These are phyloP conservation scores for Blastobasis adustella DNA, from an alignment of 2,888 invertebrate genomes.

Conservation along the genomic window DNA sequence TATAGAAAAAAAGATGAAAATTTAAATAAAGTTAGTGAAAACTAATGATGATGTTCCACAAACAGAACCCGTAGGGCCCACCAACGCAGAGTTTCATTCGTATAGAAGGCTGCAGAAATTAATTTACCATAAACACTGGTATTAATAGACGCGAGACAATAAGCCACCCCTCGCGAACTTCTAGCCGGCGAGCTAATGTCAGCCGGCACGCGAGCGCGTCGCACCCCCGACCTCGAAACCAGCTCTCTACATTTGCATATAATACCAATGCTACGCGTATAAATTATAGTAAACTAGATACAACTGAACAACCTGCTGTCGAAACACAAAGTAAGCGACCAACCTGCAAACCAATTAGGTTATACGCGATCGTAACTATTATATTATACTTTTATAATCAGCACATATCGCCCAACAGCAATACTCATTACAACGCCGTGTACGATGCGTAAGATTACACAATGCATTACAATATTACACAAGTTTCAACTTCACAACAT, in stretches of 20 bases:
- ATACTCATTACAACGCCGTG: neutral
- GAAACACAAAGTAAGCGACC: neutral
- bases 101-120: conserved; percentile 39
- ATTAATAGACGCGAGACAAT: conserved; percentile 70
- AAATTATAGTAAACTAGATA: conserved; percentile 1
- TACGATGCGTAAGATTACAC: neutral
- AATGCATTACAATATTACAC: neutral
- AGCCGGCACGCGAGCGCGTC: conserved; percentile 55
- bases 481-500: no score
- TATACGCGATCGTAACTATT: neutral
- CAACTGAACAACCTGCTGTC: neutral
- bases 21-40: no score
- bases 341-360: neutral
- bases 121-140: conserved; percentile 59
- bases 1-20: no score
- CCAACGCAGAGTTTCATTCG: conserved; percentile 21
- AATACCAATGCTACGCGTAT: conserved; percentile 20
- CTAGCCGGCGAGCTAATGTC: conserved; percentile 57
- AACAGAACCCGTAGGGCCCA: no score
- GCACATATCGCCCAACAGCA: neutral
- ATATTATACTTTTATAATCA: neutral
- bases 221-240: conserved; percentile 46
- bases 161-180: conserved; percentile 57
- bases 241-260: conserved; percentile 45
- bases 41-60: no score